Conservation (phyloP, 2,113 vertebrate species). For the Cnemophilus loriae region DNA sequence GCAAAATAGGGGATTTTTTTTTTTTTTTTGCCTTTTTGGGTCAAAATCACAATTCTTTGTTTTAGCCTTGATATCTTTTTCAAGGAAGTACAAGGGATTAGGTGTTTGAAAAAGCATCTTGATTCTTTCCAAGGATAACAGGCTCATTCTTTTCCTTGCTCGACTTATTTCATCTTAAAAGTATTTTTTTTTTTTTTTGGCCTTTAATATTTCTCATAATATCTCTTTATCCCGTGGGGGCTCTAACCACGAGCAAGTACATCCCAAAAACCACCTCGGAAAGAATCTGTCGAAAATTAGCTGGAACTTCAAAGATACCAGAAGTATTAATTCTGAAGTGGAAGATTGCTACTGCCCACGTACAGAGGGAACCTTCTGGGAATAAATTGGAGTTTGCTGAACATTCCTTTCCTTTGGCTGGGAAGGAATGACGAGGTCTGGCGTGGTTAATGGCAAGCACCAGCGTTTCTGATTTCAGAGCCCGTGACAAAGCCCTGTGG, state of each 20-base stretch:
- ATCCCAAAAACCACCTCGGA: background rate
- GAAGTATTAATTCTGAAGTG: background rate
- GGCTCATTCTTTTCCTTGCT: background rate
- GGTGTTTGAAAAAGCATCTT: background rate
- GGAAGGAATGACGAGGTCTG: background rate
- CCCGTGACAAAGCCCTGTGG: background rate
- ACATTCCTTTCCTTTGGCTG: background rate
- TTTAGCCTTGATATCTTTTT: constrained; percentile 5
- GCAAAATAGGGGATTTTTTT: background rate
- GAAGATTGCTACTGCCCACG: background rate
- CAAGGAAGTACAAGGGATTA: background rate
- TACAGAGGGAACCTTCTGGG: background rate
- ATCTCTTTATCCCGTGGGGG: background rate
- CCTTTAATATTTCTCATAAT: background rate
- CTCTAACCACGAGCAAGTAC: background rate
- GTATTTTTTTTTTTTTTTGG: background rate
- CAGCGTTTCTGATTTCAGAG: background rate
- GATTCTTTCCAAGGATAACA: constrained; percentile 16
- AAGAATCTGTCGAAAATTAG: constrained; percentile 24
- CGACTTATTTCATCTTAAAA: background rate
- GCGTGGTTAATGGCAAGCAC: background rate
- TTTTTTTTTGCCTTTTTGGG: background rate
- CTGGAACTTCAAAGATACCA: constrained; percentile 25
- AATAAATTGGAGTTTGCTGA: background rate
- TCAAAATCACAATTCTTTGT: constrained; percentile 12